phyloP scores from a whole-genome alignment of 1,140 invertebrate genomes.

The Musca vetustissima region DNA sequence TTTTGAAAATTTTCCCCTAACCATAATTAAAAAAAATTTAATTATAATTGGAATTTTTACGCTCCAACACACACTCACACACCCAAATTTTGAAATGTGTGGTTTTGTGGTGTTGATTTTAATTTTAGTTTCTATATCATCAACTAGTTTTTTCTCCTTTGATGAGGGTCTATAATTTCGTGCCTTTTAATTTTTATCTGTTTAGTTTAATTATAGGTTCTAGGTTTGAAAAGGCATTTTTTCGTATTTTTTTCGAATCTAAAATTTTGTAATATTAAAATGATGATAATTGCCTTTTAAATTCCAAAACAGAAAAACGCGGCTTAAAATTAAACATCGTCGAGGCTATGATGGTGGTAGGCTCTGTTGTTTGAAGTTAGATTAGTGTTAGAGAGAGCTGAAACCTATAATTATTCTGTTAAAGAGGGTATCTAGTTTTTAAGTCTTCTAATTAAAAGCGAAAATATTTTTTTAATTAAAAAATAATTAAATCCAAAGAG shows the following conservation, averaged over 20 bases:
- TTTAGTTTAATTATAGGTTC: slow-evolving; percentile 3
- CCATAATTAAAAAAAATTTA: slow-evolving; percentile 9
- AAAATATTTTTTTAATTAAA: no score
- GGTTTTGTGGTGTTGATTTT: background rate
- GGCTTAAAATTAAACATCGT: no score
- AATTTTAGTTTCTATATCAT: background rate
- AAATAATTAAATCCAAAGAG: no score
- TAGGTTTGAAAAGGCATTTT: slow-evolving; percentile 7
- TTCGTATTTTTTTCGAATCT: background rate
- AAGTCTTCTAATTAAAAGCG: no score
- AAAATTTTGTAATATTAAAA: background rate
- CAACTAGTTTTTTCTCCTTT: background rate
- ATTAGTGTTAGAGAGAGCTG: no score
- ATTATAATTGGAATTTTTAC: slow-evolving; percentile 9
- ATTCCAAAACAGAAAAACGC: no score
- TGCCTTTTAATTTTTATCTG: background rate
- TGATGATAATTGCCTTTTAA: background rate
- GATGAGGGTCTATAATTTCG: no score
- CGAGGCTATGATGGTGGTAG: no score
- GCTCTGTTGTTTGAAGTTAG: no score
- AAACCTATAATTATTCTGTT: no score
- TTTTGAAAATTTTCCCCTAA: no score
- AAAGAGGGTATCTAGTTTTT: no score
- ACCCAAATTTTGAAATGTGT: background rate
- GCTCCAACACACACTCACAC: background rate